phyloP scores from a whole-genome alignment of 2,888 invertebrate genomes.

The Ophion costatus region DNA sequence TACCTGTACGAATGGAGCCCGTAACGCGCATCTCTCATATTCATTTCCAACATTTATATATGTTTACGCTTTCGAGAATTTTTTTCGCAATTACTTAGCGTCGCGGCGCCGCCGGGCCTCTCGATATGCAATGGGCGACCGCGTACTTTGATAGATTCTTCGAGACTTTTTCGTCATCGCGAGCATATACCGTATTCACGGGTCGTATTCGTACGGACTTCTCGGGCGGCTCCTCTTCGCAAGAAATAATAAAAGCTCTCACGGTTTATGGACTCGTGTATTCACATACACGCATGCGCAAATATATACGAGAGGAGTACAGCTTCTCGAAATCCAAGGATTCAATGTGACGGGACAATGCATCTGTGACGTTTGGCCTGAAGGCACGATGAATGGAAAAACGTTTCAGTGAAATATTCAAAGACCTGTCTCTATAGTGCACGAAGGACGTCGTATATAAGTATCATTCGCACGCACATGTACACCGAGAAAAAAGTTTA shows the following conservation, averaged over 20 bases:
- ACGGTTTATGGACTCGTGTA: slow-evolving; percentile 5
- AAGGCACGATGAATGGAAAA: slow-evolving; percentile 50
- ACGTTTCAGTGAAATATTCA: slow-evolving; percentile 68
- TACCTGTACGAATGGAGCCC: background rate
- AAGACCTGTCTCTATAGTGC: slow-evolving; percentile 48
- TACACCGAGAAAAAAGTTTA: too few relatives aligned
- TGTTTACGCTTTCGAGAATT: background rate
- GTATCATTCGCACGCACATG: slow-evolving; percentile 10
- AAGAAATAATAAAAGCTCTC: slow-evolving; percentile 29
- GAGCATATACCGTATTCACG: background rate
- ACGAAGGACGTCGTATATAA: slow-evolving; percentile 26
- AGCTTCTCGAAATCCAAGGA: slow-evolving; percentile 67
- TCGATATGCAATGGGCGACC: background rate
- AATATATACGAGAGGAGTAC: slow-evolving; percentile 10
- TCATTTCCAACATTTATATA: too few relatives aligned
- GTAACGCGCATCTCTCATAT: background rate
- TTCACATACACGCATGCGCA: background rate
- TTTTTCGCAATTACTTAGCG: background rate
- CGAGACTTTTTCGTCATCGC: background rate
- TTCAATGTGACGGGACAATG: slow-evolving; percentile 64
- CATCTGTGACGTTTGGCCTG: slow-evolving; percentile 49
- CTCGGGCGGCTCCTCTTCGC: slow-evolving; percentile 16
- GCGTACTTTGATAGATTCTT: slow-evolving; percentile 31
- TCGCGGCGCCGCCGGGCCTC: background rate
- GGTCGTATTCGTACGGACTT: slow-evolving; percentile 12